Evolutionary conservation across 2,888 invertebrate genomes (phyloP), one percentile per base, ranked within the genome.

Genomic region (Mythimna ferrago): DNA sequence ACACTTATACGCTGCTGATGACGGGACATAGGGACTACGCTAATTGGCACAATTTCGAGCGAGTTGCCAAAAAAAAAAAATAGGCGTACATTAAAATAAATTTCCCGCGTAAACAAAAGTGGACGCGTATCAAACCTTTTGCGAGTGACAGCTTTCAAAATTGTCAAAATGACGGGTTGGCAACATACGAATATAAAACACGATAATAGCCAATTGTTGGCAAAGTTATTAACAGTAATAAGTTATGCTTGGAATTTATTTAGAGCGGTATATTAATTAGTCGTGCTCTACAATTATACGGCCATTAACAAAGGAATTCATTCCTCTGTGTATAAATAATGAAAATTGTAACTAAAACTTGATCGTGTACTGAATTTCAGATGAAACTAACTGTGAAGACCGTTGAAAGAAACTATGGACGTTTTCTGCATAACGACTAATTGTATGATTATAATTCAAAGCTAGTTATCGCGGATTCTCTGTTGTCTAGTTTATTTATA

Each of bases 21-120:
- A 66, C 68, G 71, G 48, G 48, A 19, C 44, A 19, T 71, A 54
- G 66, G 62, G 56, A 64, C 41, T 71, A 71, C 67, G 74, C 80
- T 82, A 84, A 85, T 82, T 84, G 66, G 66, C 60, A 68, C 54
- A 68, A 65, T 74, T 67, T 54, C 53, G 35, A 66, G 67, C 35
- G 53, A 61, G 67, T 60, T 82, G 85, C 82, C 82, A 86, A 85
- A 26, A 86, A 85, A 86, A 85, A 86, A 84, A 81, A 73, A 76
- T 67, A 44, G 44, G 54, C 10, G 19, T 44, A 67, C 67, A 63
- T 62, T 78, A 73, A 68, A 68, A 80, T 79, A 86, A 68, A 77
- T 76, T 79, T 61, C 48, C 60, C 56, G 44, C 73, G 54, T 67
- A 66, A 74, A 68, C 54, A 48, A 26, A 26, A 26, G 48, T 72